These are phyloP conservation scores for Oxystoma pomonae DNA, from an alignment of 2,888 invertebrate genomes.

Conservation along the genomic window DNA sequence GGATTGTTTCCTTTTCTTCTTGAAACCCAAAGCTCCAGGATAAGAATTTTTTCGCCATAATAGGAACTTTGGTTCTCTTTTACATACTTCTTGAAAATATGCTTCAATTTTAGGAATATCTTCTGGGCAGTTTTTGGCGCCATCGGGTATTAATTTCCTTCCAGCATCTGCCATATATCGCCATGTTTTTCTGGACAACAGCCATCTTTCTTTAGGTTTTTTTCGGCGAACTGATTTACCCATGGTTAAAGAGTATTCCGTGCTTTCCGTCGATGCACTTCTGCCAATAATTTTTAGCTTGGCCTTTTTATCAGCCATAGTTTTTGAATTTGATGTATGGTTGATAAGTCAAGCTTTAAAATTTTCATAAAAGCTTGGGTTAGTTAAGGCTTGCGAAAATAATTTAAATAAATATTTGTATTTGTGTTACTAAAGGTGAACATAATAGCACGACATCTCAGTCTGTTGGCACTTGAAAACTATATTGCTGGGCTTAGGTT, in stretches of 20 bases:
- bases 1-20: constrained; percentile 52
- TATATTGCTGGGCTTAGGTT: neutral
- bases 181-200: constrained; percentile 86
- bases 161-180: constrained; percentile 91
- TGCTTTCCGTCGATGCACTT: constrained; percentile 49
- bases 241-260: constrained; percentile 49
- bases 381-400: no score
- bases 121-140: constrained; percentile 66
- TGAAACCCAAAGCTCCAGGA: constrained; percentile 63
- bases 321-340: neutral
- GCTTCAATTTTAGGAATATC: constrained; percentile 78
- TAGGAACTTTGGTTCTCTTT: constrained; percentile 71
- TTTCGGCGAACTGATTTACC: constrained; percentile 57
- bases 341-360: no score
- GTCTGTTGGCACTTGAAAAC: no score
- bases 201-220: constrained; percentile 75
- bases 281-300: constrained; percentile 38
- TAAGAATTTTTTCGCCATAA: constrained; percentile 81
- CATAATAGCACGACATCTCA: no score
- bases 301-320: constrained; percentile 3
- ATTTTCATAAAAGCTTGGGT: no score
- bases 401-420: no score
- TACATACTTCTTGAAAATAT: constrained; percentile 79
- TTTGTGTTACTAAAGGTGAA: no score
- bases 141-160: constrained; percentile 79